Evolutionary conservation across 1,140 invertebrate species (phyloP), one percentile per base, ranked within the genome.

Genomic region (Caerostris darwini): DNA sequence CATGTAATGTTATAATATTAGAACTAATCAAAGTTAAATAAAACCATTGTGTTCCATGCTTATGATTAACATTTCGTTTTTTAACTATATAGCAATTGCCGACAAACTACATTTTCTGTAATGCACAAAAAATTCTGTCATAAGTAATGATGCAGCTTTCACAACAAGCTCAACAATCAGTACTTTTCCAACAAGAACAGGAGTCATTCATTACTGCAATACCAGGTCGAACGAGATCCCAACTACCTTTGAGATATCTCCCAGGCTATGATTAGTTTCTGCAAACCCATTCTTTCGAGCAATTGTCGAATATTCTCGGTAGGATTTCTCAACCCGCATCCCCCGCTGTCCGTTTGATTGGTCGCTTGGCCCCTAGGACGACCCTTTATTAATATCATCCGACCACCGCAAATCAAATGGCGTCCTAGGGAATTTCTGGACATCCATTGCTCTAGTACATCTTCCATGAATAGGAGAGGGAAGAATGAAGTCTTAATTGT

Each of bases 301-400:
- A 77, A 77, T 77, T 77, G 71, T 77, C 71, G 71, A 77, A 77
- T 77, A 77, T 77, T 77, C 50, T 77, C 71, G 19, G 71, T 50
- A 50, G 71, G 71, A 53, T 77, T 77, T 34, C 50, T 50, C 34
- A 77, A 12, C 71, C 71, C 10, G 7, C 71, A 50, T 12, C 19
- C 71, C n/a, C 71, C 10, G 50, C 34, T 50, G 50, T 50, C 71
- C 34, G 8, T 77, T 77, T 77, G 71, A 77, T 77, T 77, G 71
- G 71, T 77, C 71, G 71, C 71, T 77, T 77, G 71, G 71, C 71
- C 71, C 71, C 71, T 12, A 77, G 71, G 71, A 77, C 10, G 71
- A 77, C 71, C 71, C 71, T 77, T 77, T 77, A 77, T 77, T 77
- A 77, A 77, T 77, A 77, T 77, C 71, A 77, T 77, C 50, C 71